A percentile compares a stretch with the other conserved stretches of the same genome.
phyloP scores from a whole-genome alignment of 2,113 vertebrate genomes.

The Camelus dromedarius region DNA sequence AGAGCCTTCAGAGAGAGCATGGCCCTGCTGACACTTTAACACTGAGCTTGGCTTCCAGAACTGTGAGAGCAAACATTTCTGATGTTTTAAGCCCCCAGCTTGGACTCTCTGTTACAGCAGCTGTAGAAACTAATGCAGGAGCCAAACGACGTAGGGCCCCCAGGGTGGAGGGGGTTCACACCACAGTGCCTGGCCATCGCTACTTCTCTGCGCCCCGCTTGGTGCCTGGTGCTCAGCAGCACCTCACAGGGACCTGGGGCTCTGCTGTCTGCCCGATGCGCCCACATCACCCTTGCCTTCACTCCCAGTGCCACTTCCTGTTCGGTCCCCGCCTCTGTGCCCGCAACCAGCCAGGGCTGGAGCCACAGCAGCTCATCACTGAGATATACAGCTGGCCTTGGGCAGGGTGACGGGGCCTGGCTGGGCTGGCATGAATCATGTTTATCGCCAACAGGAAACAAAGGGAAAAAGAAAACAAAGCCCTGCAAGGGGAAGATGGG shows the following conservation, averaged over 20 bases:
- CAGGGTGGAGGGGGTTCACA: neutral
- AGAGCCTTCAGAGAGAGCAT: neutral
- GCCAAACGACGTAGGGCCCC: neutral
- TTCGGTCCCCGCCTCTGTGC: rapidly evolving
- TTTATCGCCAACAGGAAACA: slow-evolving; percentile 84
- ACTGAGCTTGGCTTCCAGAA: neutral
- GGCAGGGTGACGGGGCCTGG: slow-evolving; percentile 1
- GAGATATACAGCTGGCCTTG: slow-evolving; percentile 58
- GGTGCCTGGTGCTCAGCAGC: neutral
- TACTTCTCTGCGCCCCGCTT: neutral
- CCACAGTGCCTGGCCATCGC: rapidly evolving
- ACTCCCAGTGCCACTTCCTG: rapidly evolving
- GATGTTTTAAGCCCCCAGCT: neutral
- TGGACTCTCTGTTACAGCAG: neutral
- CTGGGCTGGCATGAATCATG: slow-evolving; percentile 66
- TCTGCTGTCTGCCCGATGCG: neutral
- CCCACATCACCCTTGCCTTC: neutral
- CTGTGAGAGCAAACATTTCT: neutral
- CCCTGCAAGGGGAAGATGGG: neutral
- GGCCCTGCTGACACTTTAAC: neutral
- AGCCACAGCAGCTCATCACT: neutral
- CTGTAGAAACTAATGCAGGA: neutral
- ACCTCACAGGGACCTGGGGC: neutral
- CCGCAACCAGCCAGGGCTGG: rapidly evolving
- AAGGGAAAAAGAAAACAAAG: slow-evolving; percentile 79